Base-by-base conservation (phyloP, 2,113 vertebrate genomes). In the Arothron firmamentum region DNA sequence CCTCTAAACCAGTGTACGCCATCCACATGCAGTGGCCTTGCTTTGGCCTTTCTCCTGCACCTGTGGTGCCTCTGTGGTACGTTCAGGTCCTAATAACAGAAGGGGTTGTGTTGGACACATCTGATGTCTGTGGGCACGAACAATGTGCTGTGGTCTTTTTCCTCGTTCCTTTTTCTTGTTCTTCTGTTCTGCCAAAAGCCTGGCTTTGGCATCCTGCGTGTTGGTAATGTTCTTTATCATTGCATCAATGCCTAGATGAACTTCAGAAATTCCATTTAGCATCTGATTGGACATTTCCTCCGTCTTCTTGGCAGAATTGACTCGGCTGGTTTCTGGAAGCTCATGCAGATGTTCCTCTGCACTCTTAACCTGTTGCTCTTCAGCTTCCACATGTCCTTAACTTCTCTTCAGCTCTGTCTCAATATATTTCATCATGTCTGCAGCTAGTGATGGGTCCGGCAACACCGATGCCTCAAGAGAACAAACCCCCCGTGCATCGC, bases 391-490 rank as follows among this genome's bases (percentile, higher is more conserved):
- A 31, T 96, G 89, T 5, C 97, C 96, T 52, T 99, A 98, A 80
- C 94, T 93, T 87, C 95, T 97, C 88, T 95, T 98, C 62, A 98
- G 89, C 83, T 99, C 97, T 0, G 96, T 99, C 85, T 99, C 97
- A n/a, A 99, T 99, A 79, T 98, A 99, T 78, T 99, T 98, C 96
- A 99, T 98, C 97, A 96, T 99, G 66, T 43, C n/a, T n/a, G n/a
- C n/a, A n/a, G n/a, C n/a, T n/a, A n/a, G n/a, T n/a, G n/a, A n/a
- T n/a, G n/a, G n/a, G n/a, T n/a, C n/a, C n/a, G n/a, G n/a, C n/a
- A n/a, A n/a, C n/a, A n/a, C n/a, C n/a, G n/a, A n/a, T n/a, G n/a
- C n/a, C n/a, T n/a, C n/a, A n/a, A n/a, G n/a, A n/a, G n/a, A n/a
- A n/a, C n/a, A n/a, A n/a, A n/a, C n/a, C n/a, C n/a, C n/a, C n/a